phyloP scores from a whole-genome alignment of 1,140 invertebrate species.

The Pseudomyrmex concolor region DNA sequence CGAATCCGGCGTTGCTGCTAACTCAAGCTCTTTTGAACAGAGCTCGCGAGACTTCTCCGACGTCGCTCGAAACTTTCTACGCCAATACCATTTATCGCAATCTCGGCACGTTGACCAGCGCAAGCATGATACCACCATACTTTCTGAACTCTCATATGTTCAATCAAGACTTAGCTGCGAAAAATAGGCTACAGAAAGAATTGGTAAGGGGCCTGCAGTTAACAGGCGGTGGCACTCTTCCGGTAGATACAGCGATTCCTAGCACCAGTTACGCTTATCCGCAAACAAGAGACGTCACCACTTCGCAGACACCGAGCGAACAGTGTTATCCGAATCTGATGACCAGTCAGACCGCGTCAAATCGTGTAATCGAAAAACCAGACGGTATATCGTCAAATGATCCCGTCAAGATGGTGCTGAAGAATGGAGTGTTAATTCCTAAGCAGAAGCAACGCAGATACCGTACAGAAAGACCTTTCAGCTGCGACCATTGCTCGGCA shows the following conservation, averaged over 20 bases:
- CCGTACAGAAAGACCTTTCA: conserved; percentile 95
- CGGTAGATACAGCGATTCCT: conserved; percentile 84
- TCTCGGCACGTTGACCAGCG: conserved; percentile 83
- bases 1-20: conserved; percentile 83
- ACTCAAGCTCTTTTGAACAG: conserved; percentile 87
- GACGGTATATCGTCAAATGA: conserved; percentile 81
- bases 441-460: conserved; percentile 96
- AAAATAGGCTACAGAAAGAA: conserved; percentile 88
- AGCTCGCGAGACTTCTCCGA: conserved; percentile 80
- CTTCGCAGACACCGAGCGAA: conserved; percentile 65
- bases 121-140: conserved; percentile 85
- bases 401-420: conserved; percentile 94
- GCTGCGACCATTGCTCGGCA: conserved; percentile 94
- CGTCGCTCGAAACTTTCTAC: conserved; percentile 84
- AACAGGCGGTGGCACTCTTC: conserved; percentile 88
- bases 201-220: conserved; percentile 88
- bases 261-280: conserved; percentile 73
- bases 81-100: conserved; percentile 83
- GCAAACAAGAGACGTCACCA: conserved; percentile 54
- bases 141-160: conserved; percentile 86
- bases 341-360: conserved; percentile 73
- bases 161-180: conserved; percentile 87
- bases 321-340: conserved; percentile 74
- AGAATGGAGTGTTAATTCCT: conserved; percentile 94
- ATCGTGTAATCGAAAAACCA: conserved; percentile 10